Percentiles rank a stretch among this genome's conserved stretches.
Conservation (phyloP, 2,797 vertebrate genomes). For the Micropoecilia bifurca region DNA sequence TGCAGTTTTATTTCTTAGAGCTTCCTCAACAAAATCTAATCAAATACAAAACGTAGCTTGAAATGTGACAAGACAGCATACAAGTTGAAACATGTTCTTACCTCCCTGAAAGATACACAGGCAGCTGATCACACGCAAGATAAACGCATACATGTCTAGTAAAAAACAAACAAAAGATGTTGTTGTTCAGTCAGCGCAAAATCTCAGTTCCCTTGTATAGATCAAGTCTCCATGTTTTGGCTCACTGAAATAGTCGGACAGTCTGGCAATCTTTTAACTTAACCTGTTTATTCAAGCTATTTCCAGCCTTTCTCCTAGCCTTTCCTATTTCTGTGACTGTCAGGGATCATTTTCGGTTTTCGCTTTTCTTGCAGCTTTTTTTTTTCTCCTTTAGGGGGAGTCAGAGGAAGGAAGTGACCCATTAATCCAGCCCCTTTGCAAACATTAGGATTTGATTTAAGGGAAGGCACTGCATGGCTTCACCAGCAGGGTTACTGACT, state of each 20-base stretch:
- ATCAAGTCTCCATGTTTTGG: not conserved
- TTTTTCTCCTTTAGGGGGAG: not conserved
- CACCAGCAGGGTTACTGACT: not conserved
- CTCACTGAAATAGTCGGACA: not conserved
- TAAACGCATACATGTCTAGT: constrained; percentile 49
- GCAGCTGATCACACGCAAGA: constrained; percentile 39
- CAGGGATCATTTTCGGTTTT: not conserved
- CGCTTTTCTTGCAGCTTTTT: not conserved
- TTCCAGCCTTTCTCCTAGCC: not conserved
- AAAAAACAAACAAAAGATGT: too few relatives aligned
- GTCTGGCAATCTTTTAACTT: not conserved
- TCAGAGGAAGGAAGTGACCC: constrained; percentile 54
- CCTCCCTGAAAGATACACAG: constrained; percentile 36
- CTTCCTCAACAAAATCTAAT: not conserved
- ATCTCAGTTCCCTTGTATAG: not conserved
- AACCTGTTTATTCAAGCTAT: not conserved
- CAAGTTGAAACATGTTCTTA: constrained; percentile 34
- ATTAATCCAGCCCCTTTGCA: not conserved
- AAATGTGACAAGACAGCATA: not conserved
- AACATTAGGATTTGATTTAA: constrained; percentile 12
- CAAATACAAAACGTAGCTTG: not conserved
- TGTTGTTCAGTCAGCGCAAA: not conserved
- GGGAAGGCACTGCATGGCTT: constrained; percentile 42
- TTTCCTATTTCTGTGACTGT: constrained; percentile 10
- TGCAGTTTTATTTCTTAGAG: not conserved